phyloP scores from a whole-genome alignment of 2,113 vertebrate genomes.

The Cichladusa arquata region DNA sequence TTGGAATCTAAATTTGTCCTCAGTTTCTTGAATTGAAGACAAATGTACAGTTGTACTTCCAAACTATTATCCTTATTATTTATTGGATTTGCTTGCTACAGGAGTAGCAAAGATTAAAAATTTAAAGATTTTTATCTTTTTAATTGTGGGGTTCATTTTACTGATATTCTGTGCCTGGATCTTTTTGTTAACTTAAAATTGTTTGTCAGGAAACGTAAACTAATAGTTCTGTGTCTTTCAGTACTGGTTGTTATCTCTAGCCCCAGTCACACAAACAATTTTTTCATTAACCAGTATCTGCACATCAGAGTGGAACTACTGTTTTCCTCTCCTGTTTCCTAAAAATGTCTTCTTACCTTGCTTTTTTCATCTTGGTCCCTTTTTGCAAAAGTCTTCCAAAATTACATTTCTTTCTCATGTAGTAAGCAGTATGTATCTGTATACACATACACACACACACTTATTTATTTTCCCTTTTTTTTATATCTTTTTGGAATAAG shows the following conservation, averaged over 20 bases:
- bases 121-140: neutral
- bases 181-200: neutral
- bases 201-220: neutral
- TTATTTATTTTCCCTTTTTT: neutral
- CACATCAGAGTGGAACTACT: neutral
- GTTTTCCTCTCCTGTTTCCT: neutral
- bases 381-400: neutral
- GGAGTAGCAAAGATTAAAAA: neutral
- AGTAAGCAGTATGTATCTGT: neutral
- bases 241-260: neutral
- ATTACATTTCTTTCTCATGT: neutral
- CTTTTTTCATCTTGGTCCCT: neutral
- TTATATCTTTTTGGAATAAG: neutral
- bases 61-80: neutral
- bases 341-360: neutral
- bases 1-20: neutral
- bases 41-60: neutral
- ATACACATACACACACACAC: no score
- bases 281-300: neutral
- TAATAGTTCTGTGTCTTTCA: neutral
- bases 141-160: neutral
- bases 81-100: neutral
- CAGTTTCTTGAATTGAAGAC: neutral
- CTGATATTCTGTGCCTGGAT: neutral
- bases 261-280: neutral